These are phyloP conservation scores for Stenurella melanura DNA, from an alignment of 2,888 invertebrate species.

Conservation along the genomic window DNA sequence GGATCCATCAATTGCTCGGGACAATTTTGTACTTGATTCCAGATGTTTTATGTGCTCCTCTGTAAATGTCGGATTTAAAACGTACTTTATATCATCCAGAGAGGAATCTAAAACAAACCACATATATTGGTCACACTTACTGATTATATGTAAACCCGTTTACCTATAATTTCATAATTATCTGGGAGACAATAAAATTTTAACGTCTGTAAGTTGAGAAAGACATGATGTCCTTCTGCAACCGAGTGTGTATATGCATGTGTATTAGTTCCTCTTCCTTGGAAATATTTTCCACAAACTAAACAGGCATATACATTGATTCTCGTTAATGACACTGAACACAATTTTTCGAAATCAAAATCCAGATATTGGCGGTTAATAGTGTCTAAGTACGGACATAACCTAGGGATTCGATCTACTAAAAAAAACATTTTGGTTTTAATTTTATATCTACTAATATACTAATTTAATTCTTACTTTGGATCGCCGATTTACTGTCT, in stretches of 20 bases:
- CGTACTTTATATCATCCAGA: conserved; percentile 98
- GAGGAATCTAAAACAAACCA: conserved; percentile 84
- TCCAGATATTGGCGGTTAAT: conserved; percentile 97
- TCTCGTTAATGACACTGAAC: conserved; percentile 97
- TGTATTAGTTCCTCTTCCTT: conserved; percentile 97
- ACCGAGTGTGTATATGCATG: conserved; percentile 99
- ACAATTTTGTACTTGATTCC: conserved; percentile 88
- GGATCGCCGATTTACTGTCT: neutral
- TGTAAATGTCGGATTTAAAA: conserved; percentile 97
- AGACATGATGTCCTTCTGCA: conserved; percentile 98
- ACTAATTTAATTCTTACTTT: neutral
- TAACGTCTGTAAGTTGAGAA: conserved; percentile 95
- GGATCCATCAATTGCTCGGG: conserved; percentile 96
- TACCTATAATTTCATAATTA: conserved; percentile 98
- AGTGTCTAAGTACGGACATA: conserved; percentile 98
- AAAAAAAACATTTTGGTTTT: conserved; percentile 6
- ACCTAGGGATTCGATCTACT: conserved; percentile 58
- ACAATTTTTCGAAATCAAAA: conserved; percentile 99
- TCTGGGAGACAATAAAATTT: conserved; percentile 99
- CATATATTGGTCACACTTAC: neutral
- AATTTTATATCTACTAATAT: neutral
- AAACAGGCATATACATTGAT: conserved; percentile 99
- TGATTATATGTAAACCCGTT: conserved; percentile 60
- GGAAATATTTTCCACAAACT: conserved; percentile 99
- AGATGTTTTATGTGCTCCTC: conserved; percentile 87